Evolutionary conservation across 2,113 vertebrate genomes (phyloP), one percentile per base, ranked within the genome.

Genomic region (Pseudopipra pipra): DNA sequence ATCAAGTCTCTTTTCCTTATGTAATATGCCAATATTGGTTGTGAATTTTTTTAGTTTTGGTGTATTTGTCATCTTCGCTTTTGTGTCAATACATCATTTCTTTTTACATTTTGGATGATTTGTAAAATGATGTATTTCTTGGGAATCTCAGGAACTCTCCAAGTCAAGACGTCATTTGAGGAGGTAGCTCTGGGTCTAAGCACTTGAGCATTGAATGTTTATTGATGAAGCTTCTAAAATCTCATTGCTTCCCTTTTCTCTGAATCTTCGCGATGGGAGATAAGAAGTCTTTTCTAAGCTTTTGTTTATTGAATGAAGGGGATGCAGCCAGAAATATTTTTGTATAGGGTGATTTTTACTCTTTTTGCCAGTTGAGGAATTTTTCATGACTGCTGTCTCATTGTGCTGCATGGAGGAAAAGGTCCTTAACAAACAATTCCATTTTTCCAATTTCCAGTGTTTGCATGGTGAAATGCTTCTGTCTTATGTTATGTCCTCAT

Each of bases 11-110:
- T 63, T 58, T 76, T 65, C 27, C 3, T 82, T 52, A 27, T 77
- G 28, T 41, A 46, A 41, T 65, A 2, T 7, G 33, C 7, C 7
- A 5, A 5, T 46, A 31, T 7, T 52, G 2, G 8, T 46, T 46
- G 33, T 41, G 17, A 12, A 1, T 30, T 51, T 46, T 70, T 44
- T 44, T 21, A 8, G 3, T 76, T 77, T 92, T 28, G 4, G 7
- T 41, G 21, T 46, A 9, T 65, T 56, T 51, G 5, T 70, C 17
- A 31, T 67, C 3, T 33, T 30, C 41, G 3, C 2, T 52, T 61
- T n/a, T 4, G 2, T 71, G 16, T 33, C 3, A 46, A 5, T 76
- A 6, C 4, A 27, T 51, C 0, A 2, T 37, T 70, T 56, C 3
- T 33, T 39, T 31, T 46, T 22, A 22, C 3, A 4, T 51, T 23